Evolutionary conservation across 2,888 invertebrate genomes (phyloP).

Genomic region (Chalcis sispes): DNA sequence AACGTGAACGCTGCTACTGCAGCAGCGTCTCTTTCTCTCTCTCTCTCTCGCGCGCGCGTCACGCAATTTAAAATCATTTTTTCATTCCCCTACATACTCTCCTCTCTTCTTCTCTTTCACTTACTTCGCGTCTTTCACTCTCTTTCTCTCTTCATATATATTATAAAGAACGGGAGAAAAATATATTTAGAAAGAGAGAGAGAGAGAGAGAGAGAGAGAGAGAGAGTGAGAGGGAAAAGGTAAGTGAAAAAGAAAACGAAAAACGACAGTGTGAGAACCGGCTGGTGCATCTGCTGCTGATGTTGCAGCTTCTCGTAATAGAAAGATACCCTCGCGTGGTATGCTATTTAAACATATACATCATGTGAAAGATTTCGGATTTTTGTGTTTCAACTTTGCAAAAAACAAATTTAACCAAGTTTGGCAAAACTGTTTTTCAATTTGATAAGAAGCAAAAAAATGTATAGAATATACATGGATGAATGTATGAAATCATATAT

Average conservation of each 20-base stretch:
- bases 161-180: conserved; percentile 35
- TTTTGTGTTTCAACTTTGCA: too few species aligned
- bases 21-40: conserved; percentile 39
- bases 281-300: too few species aligned
- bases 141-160: conserved; percentile 34
- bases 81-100: not conserved
- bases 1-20: conserved; percentile 68
- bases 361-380: too few species aligned
- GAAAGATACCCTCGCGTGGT: conserved; percentile 8
- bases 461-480: too few species aligned
- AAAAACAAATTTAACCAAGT: too few species aligned
- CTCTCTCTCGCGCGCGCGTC: conserved; percentile 33
- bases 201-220: conserved; percentile 17
- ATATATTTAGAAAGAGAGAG: conserved; percentile 4
- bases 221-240: conserved; percentile 15
- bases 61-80: conserved; percentile 56
- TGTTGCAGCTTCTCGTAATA: not conserved
- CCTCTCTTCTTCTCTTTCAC: conserved; percentile 6
- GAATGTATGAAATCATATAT: too few species aligned
- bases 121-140: conserved; percentile 32
- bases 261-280: conserved; percentile 55
- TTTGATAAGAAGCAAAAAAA: too few species aligned
- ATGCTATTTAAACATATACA: too few species aligned
- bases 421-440: too few species aligned
- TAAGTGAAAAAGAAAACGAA: conserved; percentile 33